These are phyloP conservation scores for Lochmaea capreae DNA, from an alignment of 2,888 invertebrate genomes.

Conservation along the genomic window DNA sequence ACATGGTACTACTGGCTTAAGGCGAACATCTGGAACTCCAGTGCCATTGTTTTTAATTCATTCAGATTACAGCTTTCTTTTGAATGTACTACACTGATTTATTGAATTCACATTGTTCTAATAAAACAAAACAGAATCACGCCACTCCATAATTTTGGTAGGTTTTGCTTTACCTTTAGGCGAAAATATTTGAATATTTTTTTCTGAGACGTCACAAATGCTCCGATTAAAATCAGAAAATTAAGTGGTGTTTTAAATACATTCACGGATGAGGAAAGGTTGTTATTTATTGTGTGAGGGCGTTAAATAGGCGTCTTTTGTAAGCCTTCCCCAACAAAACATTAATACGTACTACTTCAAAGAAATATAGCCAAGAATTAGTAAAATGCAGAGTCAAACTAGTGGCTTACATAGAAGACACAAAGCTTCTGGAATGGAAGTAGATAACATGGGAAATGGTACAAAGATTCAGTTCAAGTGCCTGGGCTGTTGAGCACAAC, in stretches of 20 bases:
- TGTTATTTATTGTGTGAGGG: neutral
- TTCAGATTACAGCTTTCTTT: conserved; percentile 46
- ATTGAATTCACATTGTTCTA: conserved; percentile 46
- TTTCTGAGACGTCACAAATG: conserved; percentile 1
- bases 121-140: conserved; percentile 39
- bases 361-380: neutral
- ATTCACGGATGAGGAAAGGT: neutral
- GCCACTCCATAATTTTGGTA: conserved; percentile 32
- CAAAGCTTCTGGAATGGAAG: too few species aligned
- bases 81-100: conserved; percentile 46
- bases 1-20: conserved; percentile 52
- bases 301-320: conserved; percentile 1
- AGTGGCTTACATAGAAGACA: too few species aligned
- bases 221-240: conserved; percentile 16
- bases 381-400: too few species aligned
- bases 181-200: conserved; percentile 16
- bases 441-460: too few species aligned
- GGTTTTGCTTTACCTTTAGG: conserved; percentile 1
- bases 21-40: conserved; percentile 59
- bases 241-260: conserved; percentile 14
- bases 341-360: neutral
- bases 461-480: too few species aligned
- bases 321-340: neutral
- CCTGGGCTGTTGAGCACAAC: too few species aligned
- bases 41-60: conserved; percentile 58